Evolutionary conservation across 2,888 invertebrate genomes (phyloP).

Genomic region (Creontiades dilutus): DNA sequence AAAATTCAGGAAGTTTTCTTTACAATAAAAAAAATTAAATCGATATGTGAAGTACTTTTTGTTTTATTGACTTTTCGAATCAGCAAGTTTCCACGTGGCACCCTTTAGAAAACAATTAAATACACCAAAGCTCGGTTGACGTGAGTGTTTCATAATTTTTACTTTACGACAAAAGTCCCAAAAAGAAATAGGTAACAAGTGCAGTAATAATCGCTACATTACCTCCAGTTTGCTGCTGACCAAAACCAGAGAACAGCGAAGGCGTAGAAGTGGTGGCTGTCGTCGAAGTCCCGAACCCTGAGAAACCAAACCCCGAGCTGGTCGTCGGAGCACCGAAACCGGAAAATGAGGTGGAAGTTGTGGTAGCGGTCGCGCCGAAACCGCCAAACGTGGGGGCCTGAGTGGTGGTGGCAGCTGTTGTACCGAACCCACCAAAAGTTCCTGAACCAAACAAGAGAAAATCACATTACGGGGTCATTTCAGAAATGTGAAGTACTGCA

Average conservation of each 20-base stretch:
- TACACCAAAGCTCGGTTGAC: too few species aligned
- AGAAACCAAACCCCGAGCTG: conserved; percentile 75
- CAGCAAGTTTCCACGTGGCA: too few species aligned
- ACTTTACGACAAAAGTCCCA: too few species aligned
- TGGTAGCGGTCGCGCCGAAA: conserved; percentile 77
- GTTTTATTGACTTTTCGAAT: too few species aligned
- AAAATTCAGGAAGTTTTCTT: too few species aligned
- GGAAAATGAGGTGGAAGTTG: conserved; percentile 72
- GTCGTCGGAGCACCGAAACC: conserved; percentile 76
- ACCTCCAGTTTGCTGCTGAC: conserved; percentile 75
- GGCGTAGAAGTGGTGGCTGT: conserved; percentile 81
- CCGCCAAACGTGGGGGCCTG: conserved; percentile 78
- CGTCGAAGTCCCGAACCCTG: conserved; percentile 81
- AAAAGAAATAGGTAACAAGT: too few species aligned
- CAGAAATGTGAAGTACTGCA: background rate
- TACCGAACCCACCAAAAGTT: conserved; percentile 76
- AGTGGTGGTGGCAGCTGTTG: conserved; percentile 76
- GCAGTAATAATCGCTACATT: too few species aligned
- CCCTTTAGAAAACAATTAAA: too few species aligned
- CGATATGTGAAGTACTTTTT: too few species aligned
- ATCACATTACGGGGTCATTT: background rate
- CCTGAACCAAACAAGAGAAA: conserved; percentile 5
- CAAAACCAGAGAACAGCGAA: conserved; percentile 78
- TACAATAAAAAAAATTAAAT: too few species aligned
- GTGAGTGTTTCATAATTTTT: too few species aligned